A percentile compares a stretch with the other conserved stretches of the same genome.
These are phyloP conservation scores for Leucoptera coffeella DNA, from an alignment of 2,888 invertebrate species.

Conservation along the genomic window DNA sequence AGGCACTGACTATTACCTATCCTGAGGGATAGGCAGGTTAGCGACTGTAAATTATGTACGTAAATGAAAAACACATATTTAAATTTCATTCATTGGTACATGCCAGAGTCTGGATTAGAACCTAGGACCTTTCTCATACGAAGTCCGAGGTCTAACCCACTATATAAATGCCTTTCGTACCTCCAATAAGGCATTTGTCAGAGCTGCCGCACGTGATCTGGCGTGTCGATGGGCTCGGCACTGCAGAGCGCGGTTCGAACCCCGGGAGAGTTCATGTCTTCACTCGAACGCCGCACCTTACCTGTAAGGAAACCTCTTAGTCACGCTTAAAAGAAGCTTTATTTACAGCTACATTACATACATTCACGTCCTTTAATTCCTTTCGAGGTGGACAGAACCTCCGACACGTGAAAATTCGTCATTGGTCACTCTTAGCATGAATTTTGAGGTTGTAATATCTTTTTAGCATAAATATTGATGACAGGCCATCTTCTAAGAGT, in stretches of 20 bases:
- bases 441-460: neutral
- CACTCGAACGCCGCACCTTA: slow-evolving; percentile 20
- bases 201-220: slow-evolving; percentile 40
- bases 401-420: neutral
- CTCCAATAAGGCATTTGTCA: slow-evolving; percentile 60
- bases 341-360: neutral
- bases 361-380: too few relatives aligned
- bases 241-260: neutral
- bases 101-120: too few relatives aligned
- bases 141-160: too few relatives aligned
- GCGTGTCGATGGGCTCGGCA: slow-evolving; percentile 23
- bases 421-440: neutral
- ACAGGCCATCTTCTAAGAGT: neutral
- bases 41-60: too few relatives aligned
- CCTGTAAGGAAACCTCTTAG: slow-evolving; percentile 14
- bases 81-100: too few relatives aligned
- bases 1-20: too few relatives aligned
- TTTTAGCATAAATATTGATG: too few relatives aligned
- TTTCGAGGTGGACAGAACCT: neutral
- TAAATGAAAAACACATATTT: too few relatives aligned
- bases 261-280: slow-evolving; percentile 15
- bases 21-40: too few relatives aligned
- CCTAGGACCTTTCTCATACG: too few relatives aligned
- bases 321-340: neutral
- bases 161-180: too few relatives aligned